phyloP scores from a whole-genome alignment of 2,797 vertebrate species.

The Lithobates pipiens region DNA sequence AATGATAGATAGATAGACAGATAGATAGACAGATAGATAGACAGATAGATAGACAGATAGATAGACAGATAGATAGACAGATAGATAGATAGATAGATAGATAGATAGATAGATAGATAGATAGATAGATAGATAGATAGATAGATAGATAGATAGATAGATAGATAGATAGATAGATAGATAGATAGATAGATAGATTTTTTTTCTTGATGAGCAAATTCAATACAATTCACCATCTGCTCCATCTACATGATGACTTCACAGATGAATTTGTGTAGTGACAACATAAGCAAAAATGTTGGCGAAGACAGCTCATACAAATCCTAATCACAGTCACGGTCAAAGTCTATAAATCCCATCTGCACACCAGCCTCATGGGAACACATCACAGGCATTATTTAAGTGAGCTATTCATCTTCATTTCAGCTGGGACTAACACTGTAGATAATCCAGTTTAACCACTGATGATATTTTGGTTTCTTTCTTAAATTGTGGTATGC shows the following conservation, averaged over 20 bases:
- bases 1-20: no score
- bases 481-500: not conserved
- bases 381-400: not conserved
- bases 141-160: not conserved
- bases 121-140: conserved; percentile 2
- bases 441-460: not conserved
- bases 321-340: not conserved
- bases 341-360: conserved; percentile 1
- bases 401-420: not conserved
- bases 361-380: not conserved
- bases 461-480: not conserved
- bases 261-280: not conserved
- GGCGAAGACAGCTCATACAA: not conserved
- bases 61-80: no score
- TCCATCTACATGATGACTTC: not conserved
- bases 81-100: no score
- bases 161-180: conserved; percentile 6
- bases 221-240: not conserved
- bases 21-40: no score
- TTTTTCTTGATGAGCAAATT: not conserved
- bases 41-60: no score
- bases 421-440: not conserved
- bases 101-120: not conserved
- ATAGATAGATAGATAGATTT: conserved; percentile 3
- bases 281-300: not conserved